A percentile compares a stretch with the other conserved stretches of the same genome.
Evolutionary conservation across 2,888 invertebrate genomes (phyloP).

Genomic region (Micoletzkya japonica): DNA sequence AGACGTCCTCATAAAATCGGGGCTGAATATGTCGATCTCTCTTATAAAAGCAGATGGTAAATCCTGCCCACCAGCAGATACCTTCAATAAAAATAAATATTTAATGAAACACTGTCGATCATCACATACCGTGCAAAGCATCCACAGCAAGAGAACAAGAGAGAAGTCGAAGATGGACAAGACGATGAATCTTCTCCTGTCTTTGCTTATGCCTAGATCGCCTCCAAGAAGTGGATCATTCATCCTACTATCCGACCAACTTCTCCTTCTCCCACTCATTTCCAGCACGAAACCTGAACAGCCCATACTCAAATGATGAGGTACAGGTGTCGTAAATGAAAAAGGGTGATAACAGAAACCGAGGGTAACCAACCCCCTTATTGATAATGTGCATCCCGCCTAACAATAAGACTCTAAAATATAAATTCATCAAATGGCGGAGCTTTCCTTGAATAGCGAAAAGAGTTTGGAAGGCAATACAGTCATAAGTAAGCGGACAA

Average conservation of each 20-base stretch:
- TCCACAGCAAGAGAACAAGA: slow-evolving; percentile 44
- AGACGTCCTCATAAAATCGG: slow-evolving; percentile 40
- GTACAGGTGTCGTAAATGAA: too few relatives aligned
- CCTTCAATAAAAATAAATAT: neutral
- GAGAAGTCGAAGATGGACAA: slow-evolving; percentile 46
- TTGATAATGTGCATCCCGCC: too few relatives aligned
- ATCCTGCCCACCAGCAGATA: slow-evolving; percentile 28
- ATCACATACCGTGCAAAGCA: slow-evolving; percentile 42
- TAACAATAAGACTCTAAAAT: too few relatives aligned
- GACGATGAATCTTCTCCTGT: slow-evolving; percentile 47
- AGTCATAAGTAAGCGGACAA: too few relatives aligned
- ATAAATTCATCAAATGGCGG: too few relatives aligned
- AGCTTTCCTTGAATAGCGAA: too few relatives aligned
- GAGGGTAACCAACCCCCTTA: neutral
- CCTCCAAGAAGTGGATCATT: slow-evolving; percentile 24
- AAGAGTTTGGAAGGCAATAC: too few relatives aligned
- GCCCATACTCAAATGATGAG: too few relatives aligned
- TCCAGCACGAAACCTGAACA: neutral
- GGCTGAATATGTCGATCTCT: slow-evolving; percentile 46
- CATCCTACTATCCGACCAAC: neutral
- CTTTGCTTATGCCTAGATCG: slow-evolving; percentile 27
- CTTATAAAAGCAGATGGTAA: slow-evolving; percentile 37
- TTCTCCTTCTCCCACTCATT: slow-evolving; percentile 1
- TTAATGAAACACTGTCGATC: neutral
- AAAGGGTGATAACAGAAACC: neutral